phyloP scores from a whole-genome alignment of 2,797 vertebrate genomes.

The Tenualosa ilisha region DNA sequence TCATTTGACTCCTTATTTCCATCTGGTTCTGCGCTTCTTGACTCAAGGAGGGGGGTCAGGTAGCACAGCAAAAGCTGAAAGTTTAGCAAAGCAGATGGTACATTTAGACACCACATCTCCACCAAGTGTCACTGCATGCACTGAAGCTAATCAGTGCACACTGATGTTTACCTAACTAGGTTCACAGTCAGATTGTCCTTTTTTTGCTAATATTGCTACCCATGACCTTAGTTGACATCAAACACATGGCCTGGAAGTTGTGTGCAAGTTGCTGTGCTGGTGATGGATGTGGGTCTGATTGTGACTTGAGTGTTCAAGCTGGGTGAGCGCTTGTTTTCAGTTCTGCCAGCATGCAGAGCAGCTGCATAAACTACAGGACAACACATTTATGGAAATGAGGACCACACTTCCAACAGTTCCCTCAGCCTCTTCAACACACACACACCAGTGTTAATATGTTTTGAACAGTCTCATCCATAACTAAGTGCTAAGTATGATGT shows the following conservation, averaged over 20 bases:
- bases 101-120: neutral
- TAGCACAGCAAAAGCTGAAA: neutral
- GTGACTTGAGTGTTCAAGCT: neutral
- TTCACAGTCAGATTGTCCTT: neutral
- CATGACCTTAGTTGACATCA: neutral
- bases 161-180: neutral
- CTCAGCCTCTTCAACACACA: neutral
- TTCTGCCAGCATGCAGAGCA: neutral
- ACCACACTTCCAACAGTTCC: neutral
- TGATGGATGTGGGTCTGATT: neutral
- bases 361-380: constrained; percentile 9
- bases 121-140: neutral
- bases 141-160: neutral
- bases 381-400: constrained; percentile 4
- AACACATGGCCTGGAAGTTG: neutral
- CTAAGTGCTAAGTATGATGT: neutral
- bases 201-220: neutral
- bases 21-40: neutral
- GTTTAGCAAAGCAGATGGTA: neutral
- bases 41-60: neutral
- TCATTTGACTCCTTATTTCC: constrained; percentile 19
- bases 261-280: neutral
- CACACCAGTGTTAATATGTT: neutral
- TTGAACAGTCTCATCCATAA: neutral
- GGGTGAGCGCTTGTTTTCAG: neutral